Evolutionary conservation across 2,797 vertebrate genomes (phyloP), one percentile per base, ranked within the genome.

Genomic region (Gymnoscopelus microlampas): DNA sequence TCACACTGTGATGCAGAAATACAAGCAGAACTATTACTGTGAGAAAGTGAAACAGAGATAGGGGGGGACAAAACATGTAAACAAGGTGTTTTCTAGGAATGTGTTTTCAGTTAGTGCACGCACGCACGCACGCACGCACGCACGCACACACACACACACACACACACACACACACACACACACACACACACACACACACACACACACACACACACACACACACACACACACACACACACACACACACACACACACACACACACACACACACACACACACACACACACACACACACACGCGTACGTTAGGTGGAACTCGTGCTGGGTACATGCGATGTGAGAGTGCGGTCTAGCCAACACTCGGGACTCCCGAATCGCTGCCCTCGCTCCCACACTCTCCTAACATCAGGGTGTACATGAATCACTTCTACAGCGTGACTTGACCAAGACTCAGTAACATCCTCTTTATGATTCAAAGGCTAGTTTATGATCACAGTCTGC

Each of bases 41-140:
- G 58, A 29, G 56, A 58, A 29, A 32, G 11, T 29, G 56, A 60
- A n/a, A 6, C 3, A 60, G 12, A 59, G 12, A 14, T 0, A 14
- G 9, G 14, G 39, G 57, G 39, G 6, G 57, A 6, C 8, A 5
- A 58, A 59, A 60, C 29, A 9, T 32, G 19, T 14, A 54, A 32
- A 35, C 0, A 2, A 72, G 57, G 12, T 39, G 39, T 63, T 35
- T 68, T 57, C 15, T 47, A 70, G 8, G 35, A 59, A 66, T 54
- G 61, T 71, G 63, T 54, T 56, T 63, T 71, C 8, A 70, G 23
- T 71, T 62, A 64, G 47, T 64, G 49, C 53, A 64, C 48, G 64
- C 49, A 61, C 9, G 2, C 8, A 13, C 12, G 51, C 10, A 50
- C 53, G 4, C 23, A 15, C 63, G 69, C 54, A 66, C 35, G 63